Evolutionary conservation across 2,113 vertebrate species (phyloP), one percentile per base, ranked within the genome.

Genomic region (Verasper variegatus): DNA sequence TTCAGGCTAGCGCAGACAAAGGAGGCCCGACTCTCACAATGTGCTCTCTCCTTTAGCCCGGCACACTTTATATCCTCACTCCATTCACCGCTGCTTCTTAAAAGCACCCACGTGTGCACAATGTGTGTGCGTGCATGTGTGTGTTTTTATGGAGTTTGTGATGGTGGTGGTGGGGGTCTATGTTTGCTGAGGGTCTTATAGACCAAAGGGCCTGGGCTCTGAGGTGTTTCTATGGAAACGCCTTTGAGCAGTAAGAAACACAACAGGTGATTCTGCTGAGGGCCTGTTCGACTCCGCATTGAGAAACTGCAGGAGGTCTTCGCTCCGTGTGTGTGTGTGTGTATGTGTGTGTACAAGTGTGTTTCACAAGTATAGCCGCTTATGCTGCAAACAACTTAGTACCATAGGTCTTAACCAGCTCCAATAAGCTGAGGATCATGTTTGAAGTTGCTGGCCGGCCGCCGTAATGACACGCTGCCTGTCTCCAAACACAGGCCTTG

Each of bases 61-160:
- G 87, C 92, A 92, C 90, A 91, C 92, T 94, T 91, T 92, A 93
- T 91, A 90, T 92, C 90, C 90, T 88, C 81, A 76, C 80, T 83
- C 81, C 87, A 90, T 92, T 93, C 89, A 91, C 69, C 49, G 78
- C 71, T 52, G 84, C 86, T 93, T 65, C 88, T 91, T 27, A 68
- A 91, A 88, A 86, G 88, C 70, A 66, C 62, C 74, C 85, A 81
- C 80, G 87, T 87, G 82, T 84, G 70, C 58, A n/a, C 73, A 40
- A 51, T 24, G 80, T 63, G 76, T 24, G 2, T 45, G 27, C 72
- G 65, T 77, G 72, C 70, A 60, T 80, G 76, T 67, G 71, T 74
- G 66, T 83, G 54, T 86, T 64, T 90, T 84, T 78, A 81, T 87
- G 72, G 76, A 89, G 81, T 86, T 83, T 74, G 70, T 82, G 81